A percentile compares a stretch with the other conserved stretches of the same genome.
phyloP scores from a whole-genome alignment of 2,888 invertebrate species.

The Sarcophaga subvicina region DNA sequence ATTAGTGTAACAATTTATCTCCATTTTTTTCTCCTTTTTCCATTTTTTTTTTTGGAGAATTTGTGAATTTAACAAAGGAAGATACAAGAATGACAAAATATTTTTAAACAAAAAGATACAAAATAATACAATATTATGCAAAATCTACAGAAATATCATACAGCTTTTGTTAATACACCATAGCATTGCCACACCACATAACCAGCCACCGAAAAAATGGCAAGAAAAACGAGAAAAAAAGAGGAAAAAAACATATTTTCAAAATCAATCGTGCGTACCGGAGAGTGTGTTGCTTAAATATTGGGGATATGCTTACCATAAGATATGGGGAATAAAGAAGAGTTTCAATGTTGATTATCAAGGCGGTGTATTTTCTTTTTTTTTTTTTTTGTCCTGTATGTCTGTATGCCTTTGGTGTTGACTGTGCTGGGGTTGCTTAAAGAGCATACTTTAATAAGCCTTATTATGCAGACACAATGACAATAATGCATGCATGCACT shows the following conservation, averaged over 20 bases:
- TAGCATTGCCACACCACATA: neutral
- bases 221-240: slow-evolving; percentile 14
- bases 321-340: slow-evolving; percentile 24
- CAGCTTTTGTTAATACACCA: slow-evolving; percentile 12
- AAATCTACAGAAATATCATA: slow-evolving; percentile 22
- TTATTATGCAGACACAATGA: slow-evolving; percentile 67
- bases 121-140: slow-evolving; percentile 46
- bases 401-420: slow-evolving; percentile 12
- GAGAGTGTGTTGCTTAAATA: slow-evolving; percentile 35
- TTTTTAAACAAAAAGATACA: slow-evolving; percentile 18
- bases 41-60: neutral
- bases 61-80: neutral
- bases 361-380: slow-evolving; percentile 52
- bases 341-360: slow-evolving; percentile 61
- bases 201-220: slow-evolving; percentile 8
- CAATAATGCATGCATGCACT: slow-evolving; percentile 33
- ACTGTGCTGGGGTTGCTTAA: slow-evolving; percentile 40
- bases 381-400: neutral
- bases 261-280: slow-evolving; percentile 68
- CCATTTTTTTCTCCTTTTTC: neutral
- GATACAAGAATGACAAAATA: slow-evolving; percentile 60
- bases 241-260: slow-evolving; percentile 34
- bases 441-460: slow-evolving; percentile 44
- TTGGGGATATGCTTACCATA: slow-evolving; percentile 18
- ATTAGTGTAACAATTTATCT: slow-evolving; percentile 69